Conservation (phyloP, 53 echinoderm and acorn worm genomes). For the Luidia sarsii region DNA sequence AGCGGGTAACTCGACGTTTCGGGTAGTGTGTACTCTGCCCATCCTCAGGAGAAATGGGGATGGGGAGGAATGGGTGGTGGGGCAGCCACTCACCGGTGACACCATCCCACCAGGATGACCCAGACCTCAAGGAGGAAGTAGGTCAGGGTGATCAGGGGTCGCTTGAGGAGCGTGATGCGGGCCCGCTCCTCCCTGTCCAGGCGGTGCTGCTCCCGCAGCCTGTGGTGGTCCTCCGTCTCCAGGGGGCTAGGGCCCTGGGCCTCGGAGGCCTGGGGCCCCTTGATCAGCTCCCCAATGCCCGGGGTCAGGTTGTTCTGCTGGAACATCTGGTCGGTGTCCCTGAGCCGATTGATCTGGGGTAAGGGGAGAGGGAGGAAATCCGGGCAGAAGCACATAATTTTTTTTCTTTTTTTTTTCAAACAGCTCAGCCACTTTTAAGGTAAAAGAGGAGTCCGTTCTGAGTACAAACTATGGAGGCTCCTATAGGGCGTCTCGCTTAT, state of each 20-base stretch:
- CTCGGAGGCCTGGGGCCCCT: constrained; percentile 51
- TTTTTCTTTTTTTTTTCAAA: too few species aligned
- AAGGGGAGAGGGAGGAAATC: too few species aligned
- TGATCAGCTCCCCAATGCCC: constrained; percentile 82
- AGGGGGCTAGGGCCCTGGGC: constrained; percentile 38
- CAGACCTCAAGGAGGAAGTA: constrained; percentile 81
- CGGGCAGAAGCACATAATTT: too few species aligned
- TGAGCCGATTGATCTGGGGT: constrained; percentile 65
- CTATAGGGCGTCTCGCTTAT: too few species aligned
- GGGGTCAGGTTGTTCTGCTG: constrained; percentile 74
- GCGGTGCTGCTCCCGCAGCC: constrained; percentile 64
- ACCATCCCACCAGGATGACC: constrained; percentile 91
- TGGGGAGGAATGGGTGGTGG: too few species aligned
- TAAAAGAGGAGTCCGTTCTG: too few species aligned
- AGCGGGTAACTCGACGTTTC: too few species aligned
- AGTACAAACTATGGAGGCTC: too few species aligned
- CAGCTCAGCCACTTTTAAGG: too few species aligned
- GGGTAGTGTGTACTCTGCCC: too few species aligned
- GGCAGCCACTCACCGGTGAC: constrained; percentile 87
- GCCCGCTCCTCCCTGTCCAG: constrained; percentile 83
- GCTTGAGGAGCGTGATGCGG: constrained; percentile 68
- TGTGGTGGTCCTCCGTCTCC: constrained; percentile 69
- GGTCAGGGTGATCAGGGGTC: constrained; percentile 72
- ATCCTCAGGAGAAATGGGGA: too few species aligned
- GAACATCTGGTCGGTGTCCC: constrained; percentile 86